These are phyloP conservation scores for Eulimnadia texana DNA, from an alignment of 1,140 invertebrate species.

Conservation along the genomic window DNA sequence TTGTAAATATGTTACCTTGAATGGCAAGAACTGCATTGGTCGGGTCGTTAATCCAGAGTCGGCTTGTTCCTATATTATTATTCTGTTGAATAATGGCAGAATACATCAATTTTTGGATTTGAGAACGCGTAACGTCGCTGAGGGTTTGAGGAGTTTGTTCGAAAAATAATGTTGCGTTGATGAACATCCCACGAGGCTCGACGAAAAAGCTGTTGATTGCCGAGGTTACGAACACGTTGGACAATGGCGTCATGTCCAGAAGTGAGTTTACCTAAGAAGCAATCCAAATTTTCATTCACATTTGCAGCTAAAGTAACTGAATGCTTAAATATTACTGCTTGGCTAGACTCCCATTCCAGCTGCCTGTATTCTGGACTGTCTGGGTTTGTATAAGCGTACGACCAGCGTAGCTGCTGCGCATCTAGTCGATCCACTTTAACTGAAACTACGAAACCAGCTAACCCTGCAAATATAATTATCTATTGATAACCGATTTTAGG, in stretches of 20 bases:
- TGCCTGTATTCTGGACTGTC: conserved; percentile 66
- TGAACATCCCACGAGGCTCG: conserved; percentile 41
- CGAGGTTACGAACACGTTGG: conserved; percentile 64
- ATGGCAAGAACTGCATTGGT: conserved; percentile 55
- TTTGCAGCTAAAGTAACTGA: not conserved
- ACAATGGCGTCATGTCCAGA: conserved; percentile 76
- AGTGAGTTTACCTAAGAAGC: conserved; percentile 58
- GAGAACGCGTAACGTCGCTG: conserved; percentile 40
- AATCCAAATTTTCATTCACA: not conserved
- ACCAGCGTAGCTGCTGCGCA: conserved; percentile 56
- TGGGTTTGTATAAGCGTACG: conserved; percentile 49
- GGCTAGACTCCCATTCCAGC: conserved; percentile 62
- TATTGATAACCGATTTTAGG: not conserved
- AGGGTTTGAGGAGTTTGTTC: conserved; percentile 54
- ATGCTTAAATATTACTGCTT: conserved; percentile 48
- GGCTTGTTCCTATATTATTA: conserved; percentile 73
- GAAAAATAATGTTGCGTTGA: conserved; percentile 65
- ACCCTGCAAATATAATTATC: conserved; percentile 27
- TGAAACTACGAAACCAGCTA: conserved; percentile 62
- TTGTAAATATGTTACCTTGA: conserved; percentile 32
- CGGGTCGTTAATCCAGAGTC: conserved; percentile 62
- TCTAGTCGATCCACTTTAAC: conserved; percentile 68
- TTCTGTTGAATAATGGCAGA: conserved; percentile 62
- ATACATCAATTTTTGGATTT: conserved; percentile 66
- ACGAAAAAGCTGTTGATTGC: conserved; percentile 66